A percentile compares a stretch with the other conserved stretches of the same genome.
phyloP scores from a whole-genome alignment of 2,113 vertebrate genomes.

The Odontophorus gujanensis region DNA sequence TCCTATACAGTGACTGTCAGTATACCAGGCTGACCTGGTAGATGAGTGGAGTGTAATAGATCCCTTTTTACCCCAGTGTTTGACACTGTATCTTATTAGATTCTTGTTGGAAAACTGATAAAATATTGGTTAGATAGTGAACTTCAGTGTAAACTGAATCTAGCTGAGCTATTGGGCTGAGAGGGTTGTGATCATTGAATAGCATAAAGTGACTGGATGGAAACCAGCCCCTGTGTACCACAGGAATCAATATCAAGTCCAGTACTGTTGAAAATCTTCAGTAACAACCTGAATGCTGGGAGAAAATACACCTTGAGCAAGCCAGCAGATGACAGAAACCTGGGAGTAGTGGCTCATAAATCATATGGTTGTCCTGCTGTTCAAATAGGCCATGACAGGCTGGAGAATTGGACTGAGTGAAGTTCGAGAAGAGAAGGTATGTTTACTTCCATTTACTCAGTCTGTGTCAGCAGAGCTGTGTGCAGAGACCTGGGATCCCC shows the following conservation, averaged over 20 bases:
- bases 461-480: rapidly evolving
- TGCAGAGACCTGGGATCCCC: not conserved
- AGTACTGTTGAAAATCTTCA: not conserved
- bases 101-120: not conserved
- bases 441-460: not conserved
- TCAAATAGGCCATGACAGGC: not conserved
- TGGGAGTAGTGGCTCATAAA: not conserved
- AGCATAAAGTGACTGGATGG: not conserved
- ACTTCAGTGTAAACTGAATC: not conserved
- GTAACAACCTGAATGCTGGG: not conserved
- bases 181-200: not conserved
- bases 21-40: not conserved
- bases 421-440: not conserved
- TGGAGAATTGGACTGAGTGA: not conserved
- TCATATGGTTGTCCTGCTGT: not conserved
- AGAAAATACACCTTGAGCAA: not conserved
- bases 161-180: not conserved
- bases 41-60: not conserved
- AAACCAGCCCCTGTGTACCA: not conserved
- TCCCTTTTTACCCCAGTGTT: not conserved
- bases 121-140: not conserved
- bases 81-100: not conserved
- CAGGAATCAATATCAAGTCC: rapidly evolving
- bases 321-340: not conserved
- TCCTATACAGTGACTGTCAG: not conserved